A percentile compares a stretch with the other conserved stretches of the same genome.
phyloP scores from a whole-genome alignment of 2,797 vertebrate genomes.

The Micromesistius poutassou region DNA sequence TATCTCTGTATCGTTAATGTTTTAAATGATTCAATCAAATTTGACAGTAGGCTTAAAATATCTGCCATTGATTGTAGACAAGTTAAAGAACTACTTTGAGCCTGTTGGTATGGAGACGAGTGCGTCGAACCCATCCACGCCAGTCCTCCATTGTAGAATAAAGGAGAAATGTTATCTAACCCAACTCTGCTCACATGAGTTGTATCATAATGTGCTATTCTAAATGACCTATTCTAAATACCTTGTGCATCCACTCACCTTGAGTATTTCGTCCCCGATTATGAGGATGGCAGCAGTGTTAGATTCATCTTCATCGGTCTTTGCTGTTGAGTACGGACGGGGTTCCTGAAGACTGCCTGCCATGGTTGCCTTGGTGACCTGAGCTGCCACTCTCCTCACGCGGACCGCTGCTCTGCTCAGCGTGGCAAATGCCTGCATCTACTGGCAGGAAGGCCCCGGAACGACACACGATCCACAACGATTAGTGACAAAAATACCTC shows the following conservation, averaged over 20 bases:
- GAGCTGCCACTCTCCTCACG: constrained; percentile 65
- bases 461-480: background rate
- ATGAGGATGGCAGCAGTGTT: constrained; percentile 89
- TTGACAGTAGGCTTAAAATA: too few species aligned
- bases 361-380: constrained; percentile 68
- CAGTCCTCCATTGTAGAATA: too few species aligned
- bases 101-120: too few species aligned
- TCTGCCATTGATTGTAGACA: too few species aligned
- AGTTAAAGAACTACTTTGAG: too few species aligned
- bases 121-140: too few species aligned
- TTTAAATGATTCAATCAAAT: too few species aligned
- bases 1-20: too few species aligned
- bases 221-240: background rate
- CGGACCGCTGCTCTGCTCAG: constrained; percentile 66
- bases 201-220: background rate
- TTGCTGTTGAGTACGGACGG: constrained; percentile 30
- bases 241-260: constrained; percentile 69
- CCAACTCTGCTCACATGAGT: background rate
- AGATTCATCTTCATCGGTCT: constrained; percentile 31
- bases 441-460: constrained; percentile 31
- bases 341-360: constrained; percentile 46
- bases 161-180: background rate
- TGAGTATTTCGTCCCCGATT: constrained; percentile 94
- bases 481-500: background rate
- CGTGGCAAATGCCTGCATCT: constrained; percentile 53